phyloP scores from a whole-genome alignment of 64 coral and sea anemone genomes.

The Trachythela sp. region DNA sequence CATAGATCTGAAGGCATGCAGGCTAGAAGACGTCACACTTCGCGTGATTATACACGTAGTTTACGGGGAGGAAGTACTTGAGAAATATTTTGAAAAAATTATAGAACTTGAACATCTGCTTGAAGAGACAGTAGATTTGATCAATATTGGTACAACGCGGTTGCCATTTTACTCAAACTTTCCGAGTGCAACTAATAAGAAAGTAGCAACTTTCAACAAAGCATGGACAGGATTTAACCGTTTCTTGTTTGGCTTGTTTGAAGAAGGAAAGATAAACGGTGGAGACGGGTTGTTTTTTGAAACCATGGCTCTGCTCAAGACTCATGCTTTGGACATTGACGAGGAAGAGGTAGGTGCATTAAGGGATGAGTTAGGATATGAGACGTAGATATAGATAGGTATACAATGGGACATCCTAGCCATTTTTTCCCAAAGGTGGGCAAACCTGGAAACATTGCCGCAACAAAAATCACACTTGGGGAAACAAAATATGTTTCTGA shows the following conservation, averaged over 20 bases:
- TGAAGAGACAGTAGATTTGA: neutral
- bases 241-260: neutral
- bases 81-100: slow-evolving; percentile 5
- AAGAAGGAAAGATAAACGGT: neutral
- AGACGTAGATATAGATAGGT: no score
- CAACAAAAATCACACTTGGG: no score
- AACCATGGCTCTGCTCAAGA: neutral
- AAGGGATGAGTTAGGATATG: neutral
- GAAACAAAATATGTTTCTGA: no score
- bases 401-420: no score
- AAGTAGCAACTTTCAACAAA: neutral
- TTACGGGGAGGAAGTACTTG: slow-evolving; percentile 11
- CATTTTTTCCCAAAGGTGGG: no score
- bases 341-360: slow-evolving; percentile 34
- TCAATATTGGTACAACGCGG: neutral
- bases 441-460: no score
- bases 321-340: neutral
- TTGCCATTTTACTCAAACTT: neutral
- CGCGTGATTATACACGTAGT: neutral
- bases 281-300: neutral
- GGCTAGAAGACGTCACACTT: neutral
- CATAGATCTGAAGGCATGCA: neutral
- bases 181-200: neutral
- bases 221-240: neutral
- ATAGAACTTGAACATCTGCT: neutral